These are phyloP conservation scores for Promerops cafer DNA, from an alignment of 2,113 vertebrate genomes.

Conservation along the genomic window DNA sequence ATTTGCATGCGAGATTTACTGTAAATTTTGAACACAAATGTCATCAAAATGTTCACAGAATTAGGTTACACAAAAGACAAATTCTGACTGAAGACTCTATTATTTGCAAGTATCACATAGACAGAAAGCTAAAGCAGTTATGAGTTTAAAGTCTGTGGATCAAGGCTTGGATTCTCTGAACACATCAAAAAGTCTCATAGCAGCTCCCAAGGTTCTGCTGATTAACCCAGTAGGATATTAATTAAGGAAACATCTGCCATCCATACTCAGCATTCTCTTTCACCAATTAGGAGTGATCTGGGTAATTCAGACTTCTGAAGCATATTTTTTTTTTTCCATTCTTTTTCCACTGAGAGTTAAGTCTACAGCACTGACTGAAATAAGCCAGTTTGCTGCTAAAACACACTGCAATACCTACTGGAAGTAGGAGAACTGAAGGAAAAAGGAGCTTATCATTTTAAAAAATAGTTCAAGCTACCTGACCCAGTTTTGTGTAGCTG, in stretches of 20 bases:
- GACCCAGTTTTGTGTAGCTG: slow-evolving; percentile 19
- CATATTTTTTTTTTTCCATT: background rate
- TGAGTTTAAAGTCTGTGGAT: slow-evolving; percentile 57
- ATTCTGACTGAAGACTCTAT: slow-evolving; percentile 28
- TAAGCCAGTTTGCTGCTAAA: slow-evolving; percentile 55
- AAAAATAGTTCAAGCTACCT: slow-evolving; percentile 42
- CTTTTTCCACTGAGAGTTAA: background rate
- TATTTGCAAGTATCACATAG: slow-evolving; percentile 33
- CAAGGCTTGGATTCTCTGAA: slow-evolving; percentile 62
- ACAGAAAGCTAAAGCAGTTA: slow-evolving; percentile 10
- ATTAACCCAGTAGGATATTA: slow-evolving; percentile 77
- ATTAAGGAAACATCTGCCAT: slow-evolving; percentile 74
- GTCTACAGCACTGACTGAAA: slow-evolving; percentile 25
- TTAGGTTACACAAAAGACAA: slow-evolving; percentile 41
- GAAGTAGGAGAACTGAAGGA: slow-evolving; percentile 6
- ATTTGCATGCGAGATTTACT: slow-evolving; percentile 9
- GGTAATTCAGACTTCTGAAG: slow-evolving; percentile 65
- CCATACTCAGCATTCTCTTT: slow-evolving; percentile 69
- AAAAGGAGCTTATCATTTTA: slow-evolving; percentile 9
- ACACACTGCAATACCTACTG: background rate
- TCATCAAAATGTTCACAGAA: slow-evolving; percentile 32
- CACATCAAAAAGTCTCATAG: slow-evolving; percentile 66
- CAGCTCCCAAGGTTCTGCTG: slow-evolving; percentile 68
- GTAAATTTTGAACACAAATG: slow-evolving; percentile 33
- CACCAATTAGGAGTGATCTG: slow-evolving; percentile 67